Base-by-base conservation (phyloP, 2,797 vertebrate species). In the Rachycentron canadum region DNA sequence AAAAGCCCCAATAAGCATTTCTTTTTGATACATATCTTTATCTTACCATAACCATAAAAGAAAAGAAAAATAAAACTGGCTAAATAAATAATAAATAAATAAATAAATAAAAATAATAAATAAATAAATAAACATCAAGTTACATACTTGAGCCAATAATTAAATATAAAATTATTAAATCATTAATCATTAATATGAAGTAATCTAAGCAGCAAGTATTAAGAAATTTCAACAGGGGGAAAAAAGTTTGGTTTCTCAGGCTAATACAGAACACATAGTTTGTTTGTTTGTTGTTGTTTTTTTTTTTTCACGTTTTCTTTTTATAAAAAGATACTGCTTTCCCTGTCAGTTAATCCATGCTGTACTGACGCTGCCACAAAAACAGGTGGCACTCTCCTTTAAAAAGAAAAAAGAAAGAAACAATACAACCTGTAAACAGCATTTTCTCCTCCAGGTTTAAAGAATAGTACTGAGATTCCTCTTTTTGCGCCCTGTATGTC, bases 1-100 rank as follows among this genome's bases (percentile, higher is more conserved):
- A 95, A 95, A 96, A 96, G 94, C 94, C 91, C 94, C 94, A 91
- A 92, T 94, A 95, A 96, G 92, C 93, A 89, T 93, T 95, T 95
- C 93, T 93, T 94, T 94, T 95, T 93, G 85, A 94, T 95, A 95
- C 94, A 95, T 94, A 92, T 92, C 92, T 94, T 93, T 92, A 93
- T 94, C 89, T 89, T 90, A 94, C 93, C 90, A 85, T 92, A 94
- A 93, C 84, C 87, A 83, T 86, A 85, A 93, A 93, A 87, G 86
- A 91, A 94, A 93, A 87, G 73, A 78, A 73, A 86, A 87, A 89
- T 69, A 86, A 85, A 90, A 86, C 78, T 88, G 82, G 74, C 86
- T 79, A 79, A 92, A 88, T 80, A 84, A 89, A 82, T 71, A 77
- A 81, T 67, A 79, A 88, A 86, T 79, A 83, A 82, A 83, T 88